phyloP scores from a whole-genome alignment of 2,797 vertebrate species.

The Phyllotis vaccarum region DNA sequence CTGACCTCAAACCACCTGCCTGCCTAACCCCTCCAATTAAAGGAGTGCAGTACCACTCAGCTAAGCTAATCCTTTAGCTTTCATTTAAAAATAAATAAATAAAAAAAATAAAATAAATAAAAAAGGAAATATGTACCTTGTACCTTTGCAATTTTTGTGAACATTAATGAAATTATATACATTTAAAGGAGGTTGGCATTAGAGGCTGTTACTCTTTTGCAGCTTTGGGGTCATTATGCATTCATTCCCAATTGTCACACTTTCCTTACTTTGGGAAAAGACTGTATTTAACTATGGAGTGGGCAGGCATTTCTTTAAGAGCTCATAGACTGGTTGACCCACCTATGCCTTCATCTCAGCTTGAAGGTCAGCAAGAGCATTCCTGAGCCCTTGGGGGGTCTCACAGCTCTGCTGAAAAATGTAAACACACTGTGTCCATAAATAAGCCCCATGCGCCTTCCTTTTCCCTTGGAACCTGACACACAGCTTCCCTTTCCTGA shows the following conservation, averaged over 20 bases:
- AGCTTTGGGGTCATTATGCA: not conserved
- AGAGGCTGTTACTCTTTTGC: not conserved
- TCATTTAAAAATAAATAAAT: not conserved
- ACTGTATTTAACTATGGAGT: not conserved
- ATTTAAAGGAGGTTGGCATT: not conserved
- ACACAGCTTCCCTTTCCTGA: not conserved
- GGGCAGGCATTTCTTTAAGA: not conserved
- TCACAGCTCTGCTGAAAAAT: conserved; percentile 27
- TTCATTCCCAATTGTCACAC: not conserved
- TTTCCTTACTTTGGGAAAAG: not conserved
- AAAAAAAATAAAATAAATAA: not conserved
- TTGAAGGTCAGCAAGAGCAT: not conserved
- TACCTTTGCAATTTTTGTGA: not conserved
- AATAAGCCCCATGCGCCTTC: not conserved
- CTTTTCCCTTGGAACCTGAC: not conserved
- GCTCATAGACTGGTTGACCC: not conserved
- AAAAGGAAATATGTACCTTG: not conserved
- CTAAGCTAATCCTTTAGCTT: not conserved
- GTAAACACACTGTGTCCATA: not conserved
- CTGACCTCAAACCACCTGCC: not conserved
- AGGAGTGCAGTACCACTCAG: not conserved
- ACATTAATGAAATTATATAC: not conserved
- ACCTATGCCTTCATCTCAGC: not conserved
- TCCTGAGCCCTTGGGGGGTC: not conserved
- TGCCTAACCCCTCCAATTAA: not conserved